Percentiles rank a stretch among this genome's conserved stretches.
These are phyloP conservation scores for Ahaetulla prasina DNA, from an alignment of 2,113 vertebrate species.

Conservation along the genomic window DNA sequence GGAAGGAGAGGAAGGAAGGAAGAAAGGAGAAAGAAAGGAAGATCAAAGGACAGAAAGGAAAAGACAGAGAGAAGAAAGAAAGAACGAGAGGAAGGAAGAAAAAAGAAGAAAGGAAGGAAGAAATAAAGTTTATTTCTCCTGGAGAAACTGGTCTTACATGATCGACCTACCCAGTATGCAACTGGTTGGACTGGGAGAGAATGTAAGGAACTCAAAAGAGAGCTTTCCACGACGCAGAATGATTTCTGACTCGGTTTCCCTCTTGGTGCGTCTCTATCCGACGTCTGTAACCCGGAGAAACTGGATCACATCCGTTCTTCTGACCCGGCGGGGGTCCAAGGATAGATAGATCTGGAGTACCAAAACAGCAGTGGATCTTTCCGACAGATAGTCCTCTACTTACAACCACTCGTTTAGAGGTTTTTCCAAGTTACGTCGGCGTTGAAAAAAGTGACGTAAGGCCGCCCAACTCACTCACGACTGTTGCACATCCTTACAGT, in stretches of 20 bases:
- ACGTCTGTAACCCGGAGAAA: background rate
- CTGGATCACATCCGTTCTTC: background rate
- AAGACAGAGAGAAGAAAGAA: rapidly evolving
- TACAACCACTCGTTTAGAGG: background rate
- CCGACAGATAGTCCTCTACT: background rate
- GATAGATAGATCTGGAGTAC: background rate
- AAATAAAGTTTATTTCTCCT: background rate
- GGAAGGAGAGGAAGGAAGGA: no score
- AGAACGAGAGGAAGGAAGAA: no score
- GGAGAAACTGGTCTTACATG: background rate
- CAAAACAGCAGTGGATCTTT: background rate
- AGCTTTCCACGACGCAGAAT: background rate
- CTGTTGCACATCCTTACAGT: background rate
- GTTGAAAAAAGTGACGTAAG: background rate
- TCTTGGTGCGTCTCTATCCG: background rate
- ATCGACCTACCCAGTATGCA: background rate
- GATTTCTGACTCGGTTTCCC: background rate
- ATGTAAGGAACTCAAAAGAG: background rate
- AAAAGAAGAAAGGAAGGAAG: background rate
- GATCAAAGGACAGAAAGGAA: background rate
- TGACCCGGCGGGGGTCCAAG: background rate
- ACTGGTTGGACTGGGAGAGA: background rate
- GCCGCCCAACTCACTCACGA: background rate
- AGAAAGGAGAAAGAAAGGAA: background rate
- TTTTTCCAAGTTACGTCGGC: background rate